Percentiles rank a stretch among this genome's conserved stretches.
phyloP scores from a whole-genome alignment of 2,797 vertebrate genomes.

The Onychomys leucogaster region DNA sequence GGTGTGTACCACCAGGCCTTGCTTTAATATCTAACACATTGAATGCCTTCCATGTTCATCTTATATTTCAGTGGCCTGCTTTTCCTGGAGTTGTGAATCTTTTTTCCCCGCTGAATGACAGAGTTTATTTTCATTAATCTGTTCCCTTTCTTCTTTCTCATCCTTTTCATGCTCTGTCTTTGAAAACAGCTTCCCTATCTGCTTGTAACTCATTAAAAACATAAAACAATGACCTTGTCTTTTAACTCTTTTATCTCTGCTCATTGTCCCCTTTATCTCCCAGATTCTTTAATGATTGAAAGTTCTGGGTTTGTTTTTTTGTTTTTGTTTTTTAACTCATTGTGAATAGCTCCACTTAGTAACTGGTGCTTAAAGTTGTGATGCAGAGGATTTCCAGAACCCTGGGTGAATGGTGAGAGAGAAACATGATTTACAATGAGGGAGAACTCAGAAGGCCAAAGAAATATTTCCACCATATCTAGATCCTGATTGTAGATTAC shows the following conservation, averaged over 20 bases:
- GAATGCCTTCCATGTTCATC: not conserved
- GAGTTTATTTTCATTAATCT: conserved; percentile 42
- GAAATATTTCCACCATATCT: not conserved
- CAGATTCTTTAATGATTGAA: not conserved
- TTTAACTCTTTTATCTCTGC: not conserved
- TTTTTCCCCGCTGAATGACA: not conserved
- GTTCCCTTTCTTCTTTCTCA: not conserved
- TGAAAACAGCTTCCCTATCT: not conserved
- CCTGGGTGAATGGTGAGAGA: not conserved
- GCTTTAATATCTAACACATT: not conserved
- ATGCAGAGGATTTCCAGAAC: not conserved
- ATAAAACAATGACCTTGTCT: not conserved
- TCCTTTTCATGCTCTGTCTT: not conserved
- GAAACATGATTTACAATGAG: not conserved
- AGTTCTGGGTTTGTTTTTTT: too few relatives aligned
- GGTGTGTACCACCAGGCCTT: not conserved
- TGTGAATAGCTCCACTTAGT: not conserved
- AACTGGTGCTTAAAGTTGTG: not conserved
- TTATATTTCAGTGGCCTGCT: conserved; percentile 3
- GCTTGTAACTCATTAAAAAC: conserved; percentile 42
- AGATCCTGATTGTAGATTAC: not conserved
- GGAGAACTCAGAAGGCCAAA: not conserved
- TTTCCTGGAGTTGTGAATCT: not conserved
- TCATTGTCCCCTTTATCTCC: not conserved
- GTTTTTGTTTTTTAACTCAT: not conserved